These are phyloP conservation scores for Podocnemis expansa DNA, from an alignment of 2,113 vertebrate genomes.

Conservation along the genomic window DNA sequence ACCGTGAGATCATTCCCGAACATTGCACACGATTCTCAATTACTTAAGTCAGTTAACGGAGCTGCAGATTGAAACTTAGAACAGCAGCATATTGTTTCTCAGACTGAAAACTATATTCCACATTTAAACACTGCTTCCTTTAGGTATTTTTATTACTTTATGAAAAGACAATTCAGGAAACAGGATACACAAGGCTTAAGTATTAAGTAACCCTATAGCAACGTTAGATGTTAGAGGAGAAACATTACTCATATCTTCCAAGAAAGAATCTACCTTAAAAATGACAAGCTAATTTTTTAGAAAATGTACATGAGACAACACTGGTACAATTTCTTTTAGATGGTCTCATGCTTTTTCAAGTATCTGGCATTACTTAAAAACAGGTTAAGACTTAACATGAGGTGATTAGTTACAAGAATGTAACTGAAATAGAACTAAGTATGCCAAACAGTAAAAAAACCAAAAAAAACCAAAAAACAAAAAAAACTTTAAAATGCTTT, in stretches of 20 bases:
- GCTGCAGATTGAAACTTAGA: background rate
- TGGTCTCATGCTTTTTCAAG: background rate
- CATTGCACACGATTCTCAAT: background rate
- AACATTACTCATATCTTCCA: background rate
- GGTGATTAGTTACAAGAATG: background rate
- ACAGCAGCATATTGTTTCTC: background rate
- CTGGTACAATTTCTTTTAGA: conserved; percentile 6
- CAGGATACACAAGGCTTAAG: background rate
- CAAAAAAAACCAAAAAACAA: too few relatives aligned
- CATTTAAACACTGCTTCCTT: background rate
- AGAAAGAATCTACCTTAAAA: background rate
- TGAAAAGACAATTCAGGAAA: background rate
- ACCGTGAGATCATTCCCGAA: background rate
- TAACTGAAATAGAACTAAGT: background rate
- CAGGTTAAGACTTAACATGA: background rate
- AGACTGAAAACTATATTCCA: background rate
- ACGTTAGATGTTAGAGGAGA: background rate
- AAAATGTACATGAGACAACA: conserved; percentile 29
- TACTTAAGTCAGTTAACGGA: background rate
- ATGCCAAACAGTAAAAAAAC: background rate
- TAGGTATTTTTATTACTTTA: background rate
- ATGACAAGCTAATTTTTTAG: background rate
- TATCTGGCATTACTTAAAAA: background rate
- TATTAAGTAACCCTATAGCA: background rate
- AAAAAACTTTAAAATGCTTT: background rate